Percentiles rank a stretch among this genome's conserved stretches.
These are phyloP conservation scores for Martes martes DNA, from an alignment of 2,113 vertebrate genomes.

Conservation along the genomic window DNA sequence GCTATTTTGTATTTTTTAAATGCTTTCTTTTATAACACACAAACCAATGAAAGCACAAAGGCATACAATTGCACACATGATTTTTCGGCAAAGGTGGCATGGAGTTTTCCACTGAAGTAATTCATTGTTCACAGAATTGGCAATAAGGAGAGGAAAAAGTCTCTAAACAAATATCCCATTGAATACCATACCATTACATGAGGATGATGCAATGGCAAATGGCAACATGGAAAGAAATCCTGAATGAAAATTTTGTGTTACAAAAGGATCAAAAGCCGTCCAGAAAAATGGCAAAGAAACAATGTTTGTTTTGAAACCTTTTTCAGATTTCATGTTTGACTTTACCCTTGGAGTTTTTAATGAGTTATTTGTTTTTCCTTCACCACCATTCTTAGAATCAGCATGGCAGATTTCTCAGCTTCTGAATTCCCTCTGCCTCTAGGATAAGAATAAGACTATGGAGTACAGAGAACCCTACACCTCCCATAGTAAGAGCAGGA, in stretches of 20 bases:
- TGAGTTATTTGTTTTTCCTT: neutral
- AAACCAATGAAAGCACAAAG: neutral
- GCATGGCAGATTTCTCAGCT: neutral
- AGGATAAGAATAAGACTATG: neutral
- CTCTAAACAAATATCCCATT: slow-evolving; percentile 57
- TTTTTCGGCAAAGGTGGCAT: neutral
- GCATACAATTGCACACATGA: neutral
- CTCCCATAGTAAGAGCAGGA: neutral
- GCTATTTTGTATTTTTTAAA: neutral
- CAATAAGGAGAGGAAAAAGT: slow-evolving; percentile 8
- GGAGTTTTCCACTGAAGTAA: slow-evolving; percentile 46
- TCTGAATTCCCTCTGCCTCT: neutral
- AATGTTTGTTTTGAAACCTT: slow-evolving; percentile 35
- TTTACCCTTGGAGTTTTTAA: neutral
- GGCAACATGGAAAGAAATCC: neutral
- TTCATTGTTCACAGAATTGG: slow-evolving; percentile 58
- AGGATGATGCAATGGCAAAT: slow-evolving; percentile 32
- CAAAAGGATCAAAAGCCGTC: neutral
- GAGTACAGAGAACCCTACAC: neutral
- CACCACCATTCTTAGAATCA: neutral
- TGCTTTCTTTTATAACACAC: slow-evolving; percentile 9
- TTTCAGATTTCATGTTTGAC: neutral
- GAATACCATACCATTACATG: neutral
- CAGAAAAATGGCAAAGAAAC: neutral
- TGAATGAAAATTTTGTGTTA: slow-evolving; percentile 47